phyloP scores from a whole-genome alignment of 2,797 vertebrate species.

The Meriones psammophilus region DNA sequence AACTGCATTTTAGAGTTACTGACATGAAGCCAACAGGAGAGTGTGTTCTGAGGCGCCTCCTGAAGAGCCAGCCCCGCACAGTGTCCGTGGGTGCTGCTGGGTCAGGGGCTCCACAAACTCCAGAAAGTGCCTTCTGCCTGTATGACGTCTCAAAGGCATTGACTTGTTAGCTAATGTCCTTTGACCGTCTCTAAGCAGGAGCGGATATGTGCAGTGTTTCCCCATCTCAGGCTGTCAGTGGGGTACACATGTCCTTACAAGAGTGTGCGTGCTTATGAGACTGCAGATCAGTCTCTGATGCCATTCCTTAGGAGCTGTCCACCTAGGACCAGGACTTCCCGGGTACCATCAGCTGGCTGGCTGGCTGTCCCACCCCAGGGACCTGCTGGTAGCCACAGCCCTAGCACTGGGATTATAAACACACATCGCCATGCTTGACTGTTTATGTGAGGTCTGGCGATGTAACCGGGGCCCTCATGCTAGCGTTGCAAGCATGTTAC shows the following conservation, averaged over 20 bases:
- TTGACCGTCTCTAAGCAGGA: not conserved
- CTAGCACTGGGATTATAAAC: not conserved
- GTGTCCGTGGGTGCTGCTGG: not conserved
- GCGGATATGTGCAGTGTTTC: not conserved
- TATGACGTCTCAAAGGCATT: not conserved
- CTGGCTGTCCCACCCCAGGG: no score
- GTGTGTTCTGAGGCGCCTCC: not conserved
- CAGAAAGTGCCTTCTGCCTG: not conserved
- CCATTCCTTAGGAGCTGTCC: not conserved
- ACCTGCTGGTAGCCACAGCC: not conserved
- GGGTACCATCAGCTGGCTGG: no score
- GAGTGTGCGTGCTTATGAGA: not conserved
- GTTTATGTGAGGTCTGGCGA: not conserved
- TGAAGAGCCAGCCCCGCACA: not conserved
- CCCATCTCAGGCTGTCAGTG: not conserved
- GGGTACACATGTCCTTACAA: not conserved
- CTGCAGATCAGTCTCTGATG: not conserved
- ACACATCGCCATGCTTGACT: not conserved
- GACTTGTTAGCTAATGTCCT: not conserved
- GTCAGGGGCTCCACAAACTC: not conserved
- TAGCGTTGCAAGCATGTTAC: not conserved
- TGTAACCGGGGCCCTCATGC: not conserved
- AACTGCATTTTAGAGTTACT: not conserved
- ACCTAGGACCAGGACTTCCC: not conserved
- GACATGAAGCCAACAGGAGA: slow-evolving; percentile 13